phyloP scores from a whole-genome alignment of 2,113 vertebrate species.

The Phoenicopterus ruber region DNA sequence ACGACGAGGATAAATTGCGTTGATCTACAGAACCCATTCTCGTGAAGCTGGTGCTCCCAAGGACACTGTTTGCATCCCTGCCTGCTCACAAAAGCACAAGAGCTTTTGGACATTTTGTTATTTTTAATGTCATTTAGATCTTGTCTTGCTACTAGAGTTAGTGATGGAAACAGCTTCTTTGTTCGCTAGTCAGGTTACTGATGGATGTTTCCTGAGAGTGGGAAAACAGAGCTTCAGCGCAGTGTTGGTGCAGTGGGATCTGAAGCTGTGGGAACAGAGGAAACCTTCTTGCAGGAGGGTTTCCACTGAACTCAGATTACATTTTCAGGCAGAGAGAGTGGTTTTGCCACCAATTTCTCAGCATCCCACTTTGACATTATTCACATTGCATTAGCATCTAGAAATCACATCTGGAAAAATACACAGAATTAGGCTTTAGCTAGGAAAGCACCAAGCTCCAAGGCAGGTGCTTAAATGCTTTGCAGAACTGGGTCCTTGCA shows the following conservation, averaged over 20 bases:
- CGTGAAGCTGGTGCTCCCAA: background rate
- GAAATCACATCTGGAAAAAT: background rate
- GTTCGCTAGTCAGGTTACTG: background rate
- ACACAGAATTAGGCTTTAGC: background rate
- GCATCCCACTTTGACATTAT: background rate
- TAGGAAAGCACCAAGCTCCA: background rate
- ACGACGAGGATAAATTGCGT: background rate
- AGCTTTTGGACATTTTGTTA: background rate
- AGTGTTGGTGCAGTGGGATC: background rate
- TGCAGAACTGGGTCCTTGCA: background rate
- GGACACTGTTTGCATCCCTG: background rate
- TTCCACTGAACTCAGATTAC: background rate
- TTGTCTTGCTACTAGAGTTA: background rate
- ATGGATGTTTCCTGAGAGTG: background rate
- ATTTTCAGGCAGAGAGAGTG: background rate
- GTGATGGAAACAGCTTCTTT: background rate
- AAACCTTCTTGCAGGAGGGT: background rate
- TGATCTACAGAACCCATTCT: background rate
- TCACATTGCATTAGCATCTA: background rate
- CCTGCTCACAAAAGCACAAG: background rate
- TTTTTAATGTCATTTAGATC: background rate
- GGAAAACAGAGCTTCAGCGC: background rate
- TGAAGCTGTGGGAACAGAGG: background rate
- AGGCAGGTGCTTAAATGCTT: background rate
- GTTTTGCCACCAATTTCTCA: background rate